Conservation (phyloP, 2,888 invertebrate genomes). For the Dascillus cervinus region DNA sequence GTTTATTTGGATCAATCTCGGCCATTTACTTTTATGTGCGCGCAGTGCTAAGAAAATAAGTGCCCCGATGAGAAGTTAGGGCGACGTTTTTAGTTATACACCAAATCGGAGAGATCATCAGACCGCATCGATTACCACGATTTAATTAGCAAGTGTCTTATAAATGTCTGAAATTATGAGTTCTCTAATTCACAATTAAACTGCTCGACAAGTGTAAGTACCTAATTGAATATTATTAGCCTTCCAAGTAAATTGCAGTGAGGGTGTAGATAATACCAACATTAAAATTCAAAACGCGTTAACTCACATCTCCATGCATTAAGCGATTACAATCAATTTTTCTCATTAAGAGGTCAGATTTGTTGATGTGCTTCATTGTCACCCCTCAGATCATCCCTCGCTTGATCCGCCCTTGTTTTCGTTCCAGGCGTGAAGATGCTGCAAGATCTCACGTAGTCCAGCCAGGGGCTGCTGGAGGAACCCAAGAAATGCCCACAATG, state of each 20-base stretch:
- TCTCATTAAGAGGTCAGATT: constrained; percentile 36
- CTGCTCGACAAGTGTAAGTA: constrained; percentile 29
- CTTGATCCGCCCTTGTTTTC: background rate
- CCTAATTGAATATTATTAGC: constrained; percentile 10
- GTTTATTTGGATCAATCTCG: constrained; percentile 1
- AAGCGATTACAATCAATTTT: constrained; percentile 40
- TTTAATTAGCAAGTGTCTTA: too few species aligned
- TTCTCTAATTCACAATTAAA: constrained; percentile 27
- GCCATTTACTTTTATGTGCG: constrained; percentile 1
- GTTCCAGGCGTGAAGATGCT: constrained; percentile 35
- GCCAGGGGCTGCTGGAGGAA: constrained; percentile 26
- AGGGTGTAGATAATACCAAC: constrained; percentile 20
- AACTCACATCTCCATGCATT: constrained; percentile 22
- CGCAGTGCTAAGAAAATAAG: background rate
- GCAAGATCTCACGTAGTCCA: constrained; percentile 38
- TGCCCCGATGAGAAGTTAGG: background rate
- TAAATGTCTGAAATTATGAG: too few species aligned
- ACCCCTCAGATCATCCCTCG: background rate
- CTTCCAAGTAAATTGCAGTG: constrained; percentile 10
- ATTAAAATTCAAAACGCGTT: constrained; percentile 22
- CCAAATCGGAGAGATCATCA: constrained; percentile 9
- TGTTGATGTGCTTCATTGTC: too few species aligned
- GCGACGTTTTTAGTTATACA: too few species aligned
- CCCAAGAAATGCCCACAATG: constrained; percentile 33
- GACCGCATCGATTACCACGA: constrained; percentile 16